A percentile compares a stretch with the other conserved stretches of the same genome.
Conservation (phyloP, 2,797 vertebrate genomes). For the Danionella dracula region DNA sequence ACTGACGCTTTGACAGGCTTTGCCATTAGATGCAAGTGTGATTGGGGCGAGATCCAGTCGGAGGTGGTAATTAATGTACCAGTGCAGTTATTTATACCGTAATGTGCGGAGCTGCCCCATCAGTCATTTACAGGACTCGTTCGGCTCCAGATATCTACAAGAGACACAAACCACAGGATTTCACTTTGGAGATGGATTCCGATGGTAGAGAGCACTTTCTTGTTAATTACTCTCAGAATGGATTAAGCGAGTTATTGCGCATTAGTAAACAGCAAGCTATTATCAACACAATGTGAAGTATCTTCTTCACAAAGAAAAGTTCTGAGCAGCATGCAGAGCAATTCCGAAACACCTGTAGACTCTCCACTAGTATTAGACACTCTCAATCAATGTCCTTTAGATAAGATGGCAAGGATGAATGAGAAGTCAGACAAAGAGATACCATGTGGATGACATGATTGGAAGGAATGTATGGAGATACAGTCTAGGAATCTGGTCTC, state of each 20-base stretch:
- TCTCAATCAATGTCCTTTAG: too few species aligned
- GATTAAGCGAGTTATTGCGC: constrained; percentile 20
- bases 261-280: not conserved
- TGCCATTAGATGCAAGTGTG: constrained; percentile 45
- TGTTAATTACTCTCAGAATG: constrained; percentile 49
- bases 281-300: not conserved
- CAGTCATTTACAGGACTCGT: constrained; percentile 46
- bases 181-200: constrained; percentile 43
- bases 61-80: constrained; percentile 60
- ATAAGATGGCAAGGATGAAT: too few species aligned
- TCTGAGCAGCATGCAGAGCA: not conserved
- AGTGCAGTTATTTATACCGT: constrained; percentile 57
- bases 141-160: constrained; percentile 25
- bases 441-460: too few species aligned
- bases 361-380: not conserved
- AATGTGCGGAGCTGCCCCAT: constrained; percentile 47
- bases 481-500: too few species aligned
- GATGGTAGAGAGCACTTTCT: constrained; percentile 34
- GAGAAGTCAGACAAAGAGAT: too few species aligned
- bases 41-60: constrained; percentile 51
- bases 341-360: not conserved
- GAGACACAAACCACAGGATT: constrained; percentile 34
- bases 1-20: constrained; percentile 46
- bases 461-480: too few species aligned
- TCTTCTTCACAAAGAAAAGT: constrained; percentile 1